Evolutionary conservation across 2,888 invertebrate species (phyloP).

Genomic region (Chromoteleia sp.): DNA sequence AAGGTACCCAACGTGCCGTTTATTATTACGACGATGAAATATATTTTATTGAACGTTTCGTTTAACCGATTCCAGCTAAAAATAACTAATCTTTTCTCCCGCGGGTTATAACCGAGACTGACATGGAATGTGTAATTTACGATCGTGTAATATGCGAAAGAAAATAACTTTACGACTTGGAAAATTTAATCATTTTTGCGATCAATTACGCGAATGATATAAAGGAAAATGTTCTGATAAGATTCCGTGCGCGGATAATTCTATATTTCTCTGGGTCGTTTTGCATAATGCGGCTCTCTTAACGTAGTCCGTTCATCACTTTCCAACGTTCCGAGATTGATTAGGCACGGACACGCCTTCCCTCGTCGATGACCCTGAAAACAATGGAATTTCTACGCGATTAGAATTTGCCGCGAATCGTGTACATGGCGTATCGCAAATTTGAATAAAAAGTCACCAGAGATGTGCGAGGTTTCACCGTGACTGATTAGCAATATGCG

Average conservation of each 20-base stretch:
- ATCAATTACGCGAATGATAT: no score
- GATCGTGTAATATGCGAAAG: no score
- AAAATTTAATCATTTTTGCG: no score
- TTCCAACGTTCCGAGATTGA: constrained; percentile 39
- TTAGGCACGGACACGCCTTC: constrained; percentile 34
- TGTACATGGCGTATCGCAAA: no score
- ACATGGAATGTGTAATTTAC: no score
- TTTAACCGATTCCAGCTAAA: not conserved
- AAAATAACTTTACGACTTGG: no score
- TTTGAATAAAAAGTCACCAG: no score
- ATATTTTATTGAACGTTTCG: not conserved
- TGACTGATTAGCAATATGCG: no score
- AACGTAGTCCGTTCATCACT: constrained; percentile 25
- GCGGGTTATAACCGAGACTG: not conserved
- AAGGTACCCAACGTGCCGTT: constrained; percentile 8
- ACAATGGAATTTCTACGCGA: constrained; percentile 28
- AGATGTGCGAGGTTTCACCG: no score
- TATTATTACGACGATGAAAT: not conserved
- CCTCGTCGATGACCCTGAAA: constrained; percentile 38
- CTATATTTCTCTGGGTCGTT: not conserved
- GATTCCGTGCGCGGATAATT: not conserved
- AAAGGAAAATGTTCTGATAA: not conserved
- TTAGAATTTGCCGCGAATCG: not conserved
- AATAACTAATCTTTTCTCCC: no score
- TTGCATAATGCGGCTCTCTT: constrained; percentile 10